Evolutionary conservation across 2,888 invertebrate species (phyloP).

Genomic region (Drosophila peninsularis): DNA sequence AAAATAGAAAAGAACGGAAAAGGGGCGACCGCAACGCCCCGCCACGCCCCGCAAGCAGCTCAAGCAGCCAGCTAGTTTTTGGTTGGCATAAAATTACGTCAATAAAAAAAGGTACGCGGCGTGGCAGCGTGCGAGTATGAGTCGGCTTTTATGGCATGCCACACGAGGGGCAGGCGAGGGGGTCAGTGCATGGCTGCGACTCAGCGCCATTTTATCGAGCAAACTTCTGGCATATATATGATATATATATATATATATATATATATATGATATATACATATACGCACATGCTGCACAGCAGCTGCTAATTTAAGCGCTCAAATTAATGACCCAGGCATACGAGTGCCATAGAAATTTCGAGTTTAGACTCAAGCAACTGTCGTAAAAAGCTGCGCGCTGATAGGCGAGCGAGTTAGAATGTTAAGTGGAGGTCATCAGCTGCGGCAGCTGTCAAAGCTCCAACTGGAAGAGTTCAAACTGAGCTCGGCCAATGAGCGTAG

Average conservation of each 20-base stretch:
- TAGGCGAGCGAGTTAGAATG: slow-evolving; percentile 6
- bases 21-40: background rate
- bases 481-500: no score
- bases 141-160: slow-evolving; percentile 28
- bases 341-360: slow-evolving; percentile 13
- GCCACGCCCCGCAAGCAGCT: slow-evolving; percentile 17
- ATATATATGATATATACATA: background rate
- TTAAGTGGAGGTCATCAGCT: slow-evolving; percentile 12
- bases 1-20: background rate
- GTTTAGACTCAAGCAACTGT: slow-evolving; percentile 18
- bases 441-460: slow-evolving; percentile 1
- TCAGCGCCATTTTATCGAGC: slow-evolving; percentile 71
- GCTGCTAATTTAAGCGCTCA: slow-evolving; percentile 75
- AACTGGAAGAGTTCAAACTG: background rate
- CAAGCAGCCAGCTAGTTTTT: slow-evolving; percentile 59
- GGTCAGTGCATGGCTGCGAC: slow-evolving; percentile 6
- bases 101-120: slow-evolving; percentile 73
- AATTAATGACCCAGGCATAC: slow-evolving; percentile 68
- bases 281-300: slow-evolving; percentile 71
- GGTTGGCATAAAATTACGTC: slow-evolving; percentile 67
- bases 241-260: background rate
- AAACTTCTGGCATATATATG: slow-evolving; percentile 72
- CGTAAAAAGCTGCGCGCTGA: slow-evolving; percentile 16
- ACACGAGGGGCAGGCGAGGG: slow-evolving; percentile 14
- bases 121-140: slow-evolving; percentile 22